A percentile compares a stretch with the other conserved stretches of the same genome.
Evolutionary conservation across 2,113 vertebrate genomes (phyloP).

Genomic region (Cheilinus undulatus): DNA sequence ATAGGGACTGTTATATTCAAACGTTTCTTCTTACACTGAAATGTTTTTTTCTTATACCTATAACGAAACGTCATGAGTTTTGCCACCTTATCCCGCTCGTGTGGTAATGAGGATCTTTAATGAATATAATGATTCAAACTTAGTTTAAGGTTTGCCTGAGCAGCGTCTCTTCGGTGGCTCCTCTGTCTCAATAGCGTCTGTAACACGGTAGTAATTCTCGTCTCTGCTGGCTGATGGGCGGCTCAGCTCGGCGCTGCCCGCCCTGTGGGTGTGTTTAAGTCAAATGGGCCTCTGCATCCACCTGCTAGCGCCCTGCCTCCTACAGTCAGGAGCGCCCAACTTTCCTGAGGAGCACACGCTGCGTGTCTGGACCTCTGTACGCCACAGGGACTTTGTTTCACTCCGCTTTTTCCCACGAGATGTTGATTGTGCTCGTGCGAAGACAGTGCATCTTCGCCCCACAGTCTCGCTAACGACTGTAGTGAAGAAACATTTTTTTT

Average conservation of each 20-base stretch:
- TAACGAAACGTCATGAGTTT: too few species aligned
- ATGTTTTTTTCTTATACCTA: too few species aligned
- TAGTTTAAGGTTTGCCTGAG: too few species aligned
- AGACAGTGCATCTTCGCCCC: conserved; percentile 17
- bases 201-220: conserved; percentile 13
- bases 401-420: conserved; percentile 45
- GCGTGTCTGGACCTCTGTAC: conserved; percentile 47
- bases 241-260: conserved; percentile 68
- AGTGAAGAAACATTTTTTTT: conserved; percentile 50
- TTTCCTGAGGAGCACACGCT: conserved; percentile 60
- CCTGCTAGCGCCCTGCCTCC: conserved; percentile 81
- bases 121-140: too few species aligned
- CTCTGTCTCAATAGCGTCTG: neutral
- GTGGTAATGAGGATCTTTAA: too few species aligned
- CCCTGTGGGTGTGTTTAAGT: conserved; percentile 78
- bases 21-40: too few species aligned
- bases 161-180: neutral
- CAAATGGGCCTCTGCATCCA: conserved; percentile 79
- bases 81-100: neutral
- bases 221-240: conserved; percentile 56
- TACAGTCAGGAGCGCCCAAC: conserved; percentile 72
- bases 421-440: conserved; percentile 45
- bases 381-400: conserved; percentile 64
- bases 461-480: conserved; percentile 25
- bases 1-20: too few species aligned